Conservation (phyloP, 2,113 vertebrate species). For the Caranx melampygus region DNA sequence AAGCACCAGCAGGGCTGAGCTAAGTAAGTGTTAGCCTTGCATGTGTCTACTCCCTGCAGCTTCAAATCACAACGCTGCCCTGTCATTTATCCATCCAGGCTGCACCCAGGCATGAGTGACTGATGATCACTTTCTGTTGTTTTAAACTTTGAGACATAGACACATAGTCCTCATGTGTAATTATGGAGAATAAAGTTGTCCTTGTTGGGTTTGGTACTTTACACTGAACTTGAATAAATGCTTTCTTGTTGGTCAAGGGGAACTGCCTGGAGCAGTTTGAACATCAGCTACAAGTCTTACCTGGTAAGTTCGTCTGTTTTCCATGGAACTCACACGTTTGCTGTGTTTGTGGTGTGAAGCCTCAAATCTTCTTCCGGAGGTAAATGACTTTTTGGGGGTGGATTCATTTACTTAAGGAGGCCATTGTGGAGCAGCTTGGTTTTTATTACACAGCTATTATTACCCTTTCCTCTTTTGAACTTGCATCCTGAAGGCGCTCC, state of each 20-base stretch:
- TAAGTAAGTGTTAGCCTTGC: constrained; percentile 33
- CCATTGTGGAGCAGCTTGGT: constrained; percentile 59
- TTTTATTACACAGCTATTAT: constrained; percentile 80
- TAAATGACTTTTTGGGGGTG: constrained; percentile 58
- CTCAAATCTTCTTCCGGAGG: constrained; percentile 10
- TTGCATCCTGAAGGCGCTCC: constrained; percentile 77
- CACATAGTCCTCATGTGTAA: constrained; percentile 16
- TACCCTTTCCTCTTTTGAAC: constrained; percentile 86
- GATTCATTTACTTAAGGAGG: constrained; percentile 52
- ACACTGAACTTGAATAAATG: constrained; percentile 20
- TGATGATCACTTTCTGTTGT: neutral
- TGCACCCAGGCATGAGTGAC: constrained; percentile 19
- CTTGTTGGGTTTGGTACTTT: neutral
- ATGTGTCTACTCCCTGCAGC: constrained; percentile 15
- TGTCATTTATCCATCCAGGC: constrained; percentile 17
- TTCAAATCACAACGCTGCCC: constrained; percentile 12
- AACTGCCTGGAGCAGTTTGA: constrained; percentile 66
- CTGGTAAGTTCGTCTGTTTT: constrained; percentile 75
- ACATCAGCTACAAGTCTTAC: constrained; percentile 69
- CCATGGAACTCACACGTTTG: constrained; percentile 1
- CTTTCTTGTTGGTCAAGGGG: constrained; percentile 68
- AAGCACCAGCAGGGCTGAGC: constrained; percentile 30
- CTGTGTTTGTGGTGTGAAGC: constrained; percentile 21
- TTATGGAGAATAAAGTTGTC: neutral
- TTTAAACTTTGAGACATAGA: neutral